Conservation (phyloP, 2,797 vertebrate genomes). For the Tamandua tetradactyla region DNA sequence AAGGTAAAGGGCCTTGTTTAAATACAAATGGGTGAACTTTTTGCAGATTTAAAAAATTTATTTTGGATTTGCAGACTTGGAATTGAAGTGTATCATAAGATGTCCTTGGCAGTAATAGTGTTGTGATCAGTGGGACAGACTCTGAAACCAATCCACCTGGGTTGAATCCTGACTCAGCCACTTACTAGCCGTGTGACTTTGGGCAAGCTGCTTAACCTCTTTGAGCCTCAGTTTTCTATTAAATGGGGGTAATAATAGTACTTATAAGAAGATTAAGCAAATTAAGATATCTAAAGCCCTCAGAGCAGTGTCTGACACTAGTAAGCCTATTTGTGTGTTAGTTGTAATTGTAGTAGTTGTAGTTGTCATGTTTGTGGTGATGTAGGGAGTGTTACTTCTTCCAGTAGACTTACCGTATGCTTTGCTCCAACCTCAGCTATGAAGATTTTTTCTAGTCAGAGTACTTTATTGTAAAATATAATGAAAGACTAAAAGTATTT, state of each 20-base stretch:
- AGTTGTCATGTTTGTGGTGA: background rate
- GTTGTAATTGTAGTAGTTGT: background rate
- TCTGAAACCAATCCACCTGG: background rate
- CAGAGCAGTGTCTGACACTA: background rate
- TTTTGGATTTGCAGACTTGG: background rate
- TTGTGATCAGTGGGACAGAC: background rate
- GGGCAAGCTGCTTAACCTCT: background rate
- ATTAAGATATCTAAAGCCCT: background rate
- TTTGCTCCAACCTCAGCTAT: background rate
- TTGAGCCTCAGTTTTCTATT: slow-evolving; percentile 30
- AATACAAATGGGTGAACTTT: background rate
- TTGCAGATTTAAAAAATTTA: background rate
- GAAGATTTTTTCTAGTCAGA: background rate
- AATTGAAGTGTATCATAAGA: background rate
- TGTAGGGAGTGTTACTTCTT: background rate
- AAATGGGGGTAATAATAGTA: background rate
- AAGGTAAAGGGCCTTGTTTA: slow-evolving; percentile 29
- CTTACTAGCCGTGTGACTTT: background rate
- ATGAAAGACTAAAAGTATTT: slow-evolving; percentile 9
- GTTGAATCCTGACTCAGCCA: background rate
- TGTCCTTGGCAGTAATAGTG: background rate
- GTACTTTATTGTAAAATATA: background rate
- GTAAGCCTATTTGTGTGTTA: background rate
- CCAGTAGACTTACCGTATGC: background rate
- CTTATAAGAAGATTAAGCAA: background rate